phyloP scores from a whole-genome alignment of 2,113 vertebrate species.

The Apaloderma vittatum region DNA sequence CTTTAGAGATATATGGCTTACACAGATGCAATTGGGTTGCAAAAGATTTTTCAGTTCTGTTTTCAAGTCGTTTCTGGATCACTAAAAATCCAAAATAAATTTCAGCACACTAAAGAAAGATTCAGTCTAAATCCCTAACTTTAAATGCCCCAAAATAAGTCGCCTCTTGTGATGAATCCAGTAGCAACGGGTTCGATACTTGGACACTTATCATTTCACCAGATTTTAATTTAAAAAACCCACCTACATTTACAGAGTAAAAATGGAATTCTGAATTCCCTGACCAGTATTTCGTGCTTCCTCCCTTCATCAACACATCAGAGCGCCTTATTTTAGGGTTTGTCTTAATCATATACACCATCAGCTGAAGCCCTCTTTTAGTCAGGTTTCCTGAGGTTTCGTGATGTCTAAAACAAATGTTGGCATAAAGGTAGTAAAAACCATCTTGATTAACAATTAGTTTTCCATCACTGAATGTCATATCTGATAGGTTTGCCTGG shows the following conservation, averaged over 20 bases:
- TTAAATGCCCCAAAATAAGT: slow-evolving; percentile 96
- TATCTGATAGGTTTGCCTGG: slow-evolving; percentile 82
- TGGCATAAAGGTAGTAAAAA: slow-evolving; percentile 95
- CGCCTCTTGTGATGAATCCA: slow-evolving; percentile 89
- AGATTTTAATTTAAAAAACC: slow-evolving; percentile 85
- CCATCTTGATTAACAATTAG: slow-evolving; percentile 88
- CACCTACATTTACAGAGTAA: slow-evolving; percentile 94
- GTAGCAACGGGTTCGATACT: slow-evolving; percentile 89
- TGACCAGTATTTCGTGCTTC: slow-evolving; percentile 91
- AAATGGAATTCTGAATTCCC: slow-evolving; percentile 88
- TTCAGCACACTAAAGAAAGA: neutral
- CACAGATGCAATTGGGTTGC: neutral
- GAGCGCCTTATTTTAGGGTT: slow-evolving; percentile 84
- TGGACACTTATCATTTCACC: slow-evolving; percentile 90
- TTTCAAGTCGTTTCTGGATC: slow-evolving; percentile 59
- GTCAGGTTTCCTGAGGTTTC: slow-evolving; percentile 71
- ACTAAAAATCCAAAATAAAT: slow-evolving; percentile 8
- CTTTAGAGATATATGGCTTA: slow-evolving; percentile 3
- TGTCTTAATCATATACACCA: slow-evolving; percentile 91
- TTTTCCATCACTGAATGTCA: slow-evolving; percentile 84
- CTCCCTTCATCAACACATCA: slow-evolving; percentile 88
- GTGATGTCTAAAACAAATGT: slow-evolving; percentile 94
- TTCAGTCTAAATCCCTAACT: slow-evolving; percentile 88
- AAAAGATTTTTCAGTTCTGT: neutral
- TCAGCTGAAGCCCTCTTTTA: slow-evolving; percentile 86